A percentile compares a stretch with the other conserved stretches of the same genome.
phyloP scores from a whole-genome alignment of 2,113 vertebrate genomes.

The Piprites chloris region DNA sequence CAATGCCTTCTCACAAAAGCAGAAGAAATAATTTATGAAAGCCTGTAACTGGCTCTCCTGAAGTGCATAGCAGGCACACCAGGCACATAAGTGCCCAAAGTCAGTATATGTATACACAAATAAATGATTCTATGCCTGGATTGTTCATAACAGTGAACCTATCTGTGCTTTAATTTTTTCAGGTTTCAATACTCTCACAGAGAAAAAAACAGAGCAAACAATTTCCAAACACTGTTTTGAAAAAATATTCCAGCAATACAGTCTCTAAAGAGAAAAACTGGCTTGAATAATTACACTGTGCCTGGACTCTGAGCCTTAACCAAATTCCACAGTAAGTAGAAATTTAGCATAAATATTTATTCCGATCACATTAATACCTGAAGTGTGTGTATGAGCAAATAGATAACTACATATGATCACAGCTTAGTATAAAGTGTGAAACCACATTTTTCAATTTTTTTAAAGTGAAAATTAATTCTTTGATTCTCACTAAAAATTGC shows the following conservation, averaged over 20 bases:
- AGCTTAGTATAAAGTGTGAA: not conserved
- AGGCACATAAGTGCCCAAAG: not conserved
- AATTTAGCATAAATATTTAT: not conserved
- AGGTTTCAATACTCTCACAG: not conserved
- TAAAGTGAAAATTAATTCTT: not conserved
- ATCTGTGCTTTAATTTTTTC: not conserved
- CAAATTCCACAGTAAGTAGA: not conserved
- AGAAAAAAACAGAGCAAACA: not conserved
- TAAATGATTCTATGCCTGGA: not conserved
- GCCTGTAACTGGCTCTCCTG: not conserved
- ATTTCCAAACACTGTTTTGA: not conserved
- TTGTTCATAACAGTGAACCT: not conserved
- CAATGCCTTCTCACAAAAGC: not conserved
- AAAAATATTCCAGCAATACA: not conserved
- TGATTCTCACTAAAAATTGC: not conserved
- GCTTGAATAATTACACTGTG: not conserved
- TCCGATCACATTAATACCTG: not conserved
- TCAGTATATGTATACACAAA: not conserved
- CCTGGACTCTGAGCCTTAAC: not conserved
- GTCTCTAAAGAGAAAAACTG: not conserved
- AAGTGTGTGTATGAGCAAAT: not conserved
- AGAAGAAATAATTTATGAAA: not conserved
- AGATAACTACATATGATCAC: not conserved
- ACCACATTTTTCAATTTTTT: not conserved
- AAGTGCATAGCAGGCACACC: not conserved